Percentiles rank a stretch among this genome's conserved stretches.
These are phyloP conservation scores for Melanotaenia trifasciata DNA, from an alignment of 2,797 vertebrate genomes.

Conservation along the genomic window DNA sequence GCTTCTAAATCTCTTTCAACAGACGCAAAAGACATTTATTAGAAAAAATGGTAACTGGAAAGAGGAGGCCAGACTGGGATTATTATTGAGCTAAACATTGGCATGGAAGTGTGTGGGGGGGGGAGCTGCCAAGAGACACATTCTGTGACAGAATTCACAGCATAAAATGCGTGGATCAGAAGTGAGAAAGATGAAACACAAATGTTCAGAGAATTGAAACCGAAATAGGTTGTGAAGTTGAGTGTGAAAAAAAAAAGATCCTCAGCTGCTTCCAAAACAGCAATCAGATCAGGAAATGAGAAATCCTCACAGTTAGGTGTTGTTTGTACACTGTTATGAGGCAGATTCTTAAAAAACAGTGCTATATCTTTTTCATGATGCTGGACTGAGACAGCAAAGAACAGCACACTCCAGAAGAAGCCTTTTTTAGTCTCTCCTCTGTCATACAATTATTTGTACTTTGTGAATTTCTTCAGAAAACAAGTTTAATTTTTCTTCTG, in stretches of 20 bases:
- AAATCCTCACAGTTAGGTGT: conserved; percentile 12
- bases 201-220: conserved; percentile 62
- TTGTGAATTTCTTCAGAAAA: background rate
- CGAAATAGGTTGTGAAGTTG: conserved; percentile 56
- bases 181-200: conserved; percentile 64
- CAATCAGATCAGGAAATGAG: conserved; percentile 15
- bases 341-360: background rate
- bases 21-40: conserved; percentile 22
- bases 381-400: background rate
- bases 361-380: conserved; percentile 9
- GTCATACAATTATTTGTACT: too few species aligned
- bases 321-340: background rate
- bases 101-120: conserved; percentile 36
- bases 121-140: conserved; percentile 50
- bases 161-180: conserved; percentile 42
- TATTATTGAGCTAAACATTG: conserved; percentile 46
- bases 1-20: conserved; percentile 8
- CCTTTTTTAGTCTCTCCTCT: background rate
- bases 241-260: conserved; percentile 46
- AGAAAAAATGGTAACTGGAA: conserved; percentile 19
- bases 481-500: background rate
- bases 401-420: background rate
- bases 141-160: conserved; percentile 56
- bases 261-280: conserved; percentile 33
- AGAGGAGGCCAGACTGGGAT: conserved; percentile 35